A percentile compares a stretch with the other conserved stretches of the same genome.
Conservation (phyloP, 1,140 invertebrate species). For the Leptopilina clavipes region DNA sequence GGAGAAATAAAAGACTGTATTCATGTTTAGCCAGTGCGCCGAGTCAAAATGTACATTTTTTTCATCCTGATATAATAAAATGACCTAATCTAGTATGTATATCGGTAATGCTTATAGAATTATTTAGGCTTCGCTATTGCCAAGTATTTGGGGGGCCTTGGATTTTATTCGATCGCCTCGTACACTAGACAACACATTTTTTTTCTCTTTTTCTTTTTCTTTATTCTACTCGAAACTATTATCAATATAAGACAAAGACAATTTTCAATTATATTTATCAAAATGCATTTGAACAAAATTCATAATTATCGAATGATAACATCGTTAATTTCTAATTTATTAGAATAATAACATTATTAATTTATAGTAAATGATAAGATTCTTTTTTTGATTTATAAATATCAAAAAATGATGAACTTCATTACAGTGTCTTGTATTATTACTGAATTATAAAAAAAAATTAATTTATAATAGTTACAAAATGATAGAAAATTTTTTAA, state of each 20-base stretch:
- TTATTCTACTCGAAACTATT: not conserved
- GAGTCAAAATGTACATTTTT: slow-evolving; percentile 56
- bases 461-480: too few relatives aligned
- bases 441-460: too few relatives aligned
- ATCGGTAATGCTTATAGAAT: slow-evolving; percentile 53
- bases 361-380: too few relatives aligned
- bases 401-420: too few relatives aligned
- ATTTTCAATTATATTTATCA: not conserved
- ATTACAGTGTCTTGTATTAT: too few relatives aligned
- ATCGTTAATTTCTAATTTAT: too few relatives aligned
- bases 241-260: not conserved
- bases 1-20: slow-evolving; percentile 39
- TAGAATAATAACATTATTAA: too few relatives aligned
- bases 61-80: slow-evolving; percentile 46
- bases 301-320: too few relatives aligned
- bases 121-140: slow-evolving; percentile 51
- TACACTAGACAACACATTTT: slow-evolving; percentile 7
- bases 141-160: slow-evolving; percentile 56
- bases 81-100: slow-evolving; percentile 47
- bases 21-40: slow-evolving; percentile 45
- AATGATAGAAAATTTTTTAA: too few relatives aligned
- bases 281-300: too few relatives aligned
- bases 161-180: slow-evolving; percentile 42
- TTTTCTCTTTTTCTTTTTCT: not conserved
- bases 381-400: too few relatives aligned